Evolutionary conservation across 2,888 invertebrate species (phyloP), one percentile per base, ranked within the genome.

Genomic region (Nowickia ferox): DNA sequence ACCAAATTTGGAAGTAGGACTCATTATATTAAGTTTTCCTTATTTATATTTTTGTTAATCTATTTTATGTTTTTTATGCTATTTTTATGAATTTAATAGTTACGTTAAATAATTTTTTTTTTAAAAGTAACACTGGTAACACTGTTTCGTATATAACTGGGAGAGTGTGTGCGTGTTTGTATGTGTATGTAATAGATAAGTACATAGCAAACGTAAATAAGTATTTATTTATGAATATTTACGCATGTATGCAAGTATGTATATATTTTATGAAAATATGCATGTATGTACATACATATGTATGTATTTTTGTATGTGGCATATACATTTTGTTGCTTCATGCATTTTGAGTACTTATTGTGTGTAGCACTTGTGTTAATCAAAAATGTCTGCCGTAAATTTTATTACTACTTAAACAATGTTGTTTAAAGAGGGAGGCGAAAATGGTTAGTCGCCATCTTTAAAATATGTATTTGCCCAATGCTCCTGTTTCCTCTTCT

Each of bases 351-450:
- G 75, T 74, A 65, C 78, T 71, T 79, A 71, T 72, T 79, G 82
- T 71, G 74, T 82, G 85, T 75, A 84, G 83, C 69, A 86, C 86
- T 87, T 84, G 86, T 87, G 79, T 91, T 91, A 90, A 91, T 90
- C 91, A 91, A 91, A 91, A 91, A 91, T 91, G 91, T 91, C 91
- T 91, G 91, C 91, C 89, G 90, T 90, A 91, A 90, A 90, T 91
- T 89, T 89, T 87, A 90, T 91, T 91, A 91, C 91, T 90, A 91
- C 91, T 90, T 90, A 88, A 90, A 89, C 89, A 89, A 89, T 78
- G 66, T 22, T 66, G 51, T 71, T 80, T 11, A 30, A 53, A 57
- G 75, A 77, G 76, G 69, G 82, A 51, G 66, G 66, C 38, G 63
- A 68, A 22, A n/a, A 68, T 19, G 46, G 68, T 53, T 51, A 40